Percentiles rank a stretch among this genome's conserved stretches.
These are phyloP conservation scores for Pterobdella sp. DNA, from an alignment of 2,888 invertebrate genomes.

Conservation along the genomic window DNA sequence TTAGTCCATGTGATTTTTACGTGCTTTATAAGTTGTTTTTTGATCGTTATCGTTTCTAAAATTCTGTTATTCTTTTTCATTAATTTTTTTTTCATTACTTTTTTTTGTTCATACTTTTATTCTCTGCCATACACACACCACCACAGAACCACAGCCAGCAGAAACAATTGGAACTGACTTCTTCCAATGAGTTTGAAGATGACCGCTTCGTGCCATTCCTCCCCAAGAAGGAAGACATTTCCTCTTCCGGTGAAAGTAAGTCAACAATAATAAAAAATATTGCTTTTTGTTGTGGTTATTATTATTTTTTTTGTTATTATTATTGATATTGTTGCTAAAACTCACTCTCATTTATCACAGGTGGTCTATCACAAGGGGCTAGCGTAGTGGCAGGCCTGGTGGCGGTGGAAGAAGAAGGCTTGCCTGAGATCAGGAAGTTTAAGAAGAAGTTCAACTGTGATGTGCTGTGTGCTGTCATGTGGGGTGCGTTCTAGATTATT, in stretches of 20 bases:
- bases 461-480: slow-evolving; percentile 94
- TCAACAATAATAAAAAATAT: too few relatives aligned
- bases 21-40: too few relatives aligned
- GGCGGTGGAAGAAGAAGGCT: slow-evolving; percentile 78
- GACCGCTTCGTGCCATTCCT: slow-evolving; percentile 12
- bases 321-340: too few relatives aligned
- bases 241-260: too few relatives aligned
- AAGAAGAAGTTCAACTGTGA: slow-evolving; percentile 99
- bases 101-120: background rate
- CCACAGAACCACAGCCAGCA: background rate
- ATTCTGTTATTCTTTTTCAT: background rate
- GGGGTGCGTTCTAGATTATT: slow-evolving; percentile 63
- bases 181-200: slow-evolving; percentile 1
- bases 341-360: too few relatives aligned
- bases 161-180: background rate
- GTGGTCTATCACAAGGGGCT: too few relatives aligned
- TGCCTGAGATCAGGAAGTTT: slow-evolving; percentile 97
- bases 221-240: background rate
- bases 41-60: background rate
- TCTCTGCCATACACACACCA: background rate
- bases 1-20: too few relatives aligned
- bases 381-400: slow-evolving; percentile 68
- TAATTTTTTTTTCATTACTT: background rate
- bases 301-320: too few relatives aligned
- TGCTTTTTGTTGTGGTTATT: too few relatives aligned